Conservation (phyloP, 2,113 vertebrate genomes). For the Corythornis vintsioides region DNA sequence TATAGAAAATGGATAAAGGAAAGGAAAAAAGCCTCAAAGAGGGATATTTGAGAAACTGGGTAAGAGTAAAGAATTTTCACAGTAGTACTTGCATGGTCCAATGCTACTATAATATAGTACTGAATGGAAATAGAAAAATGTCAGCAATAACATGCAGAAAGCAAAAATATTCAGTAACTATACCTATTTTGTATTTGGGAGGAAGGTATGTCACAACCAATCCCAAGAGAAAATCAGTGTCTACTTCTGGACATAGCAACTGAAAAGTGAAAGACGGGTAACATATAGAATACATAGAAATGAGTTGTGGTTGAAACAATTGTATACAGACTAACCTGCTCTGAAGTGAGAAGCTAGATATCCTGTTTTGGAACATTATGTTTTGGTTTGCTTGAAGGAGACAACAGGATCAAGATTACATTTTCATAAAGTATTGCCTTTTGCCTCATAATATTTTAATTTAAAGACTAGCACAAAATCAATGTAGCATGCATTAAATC, state of each 20-base stretch:
- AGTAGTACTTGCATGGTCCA: not conserved
- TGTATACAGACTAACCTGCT: not conserved
- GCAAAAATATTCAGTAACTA: not conserved
- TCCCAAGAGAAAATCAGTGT: not conserved
- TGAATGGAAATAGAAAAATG: not conserved
- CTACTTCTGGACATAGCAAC: not conserved
- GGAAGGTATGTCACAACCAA: not conserved
- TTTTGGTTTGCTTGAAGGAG: not conserved
- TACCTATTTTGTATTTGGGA: not conserved
- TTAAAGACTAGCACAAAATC: not conserved
- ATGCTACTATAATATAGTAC: not conserved
- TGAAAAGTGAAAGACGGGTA: not conserved
- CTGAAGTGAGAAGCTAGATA: not conserved
- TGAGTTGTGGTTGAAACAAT: not conserved
- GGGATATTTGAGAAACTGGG: not conserved
- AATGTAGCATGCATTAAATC: not conserved
- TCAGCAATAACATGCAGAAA: not conserved
- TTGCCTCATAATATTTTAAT: not conserved
- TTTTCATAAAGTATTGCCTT: not conserved
- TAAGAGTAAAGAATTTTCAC: not conserved
- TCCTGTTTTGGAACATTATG: not conserved
- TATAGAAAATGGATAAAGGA: not conserved
- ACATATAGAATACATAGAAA: not conserved
- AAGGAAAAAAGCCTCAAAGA: rapidly evolving
- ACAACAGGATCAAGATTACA: not conserved